Conservation (phyloP, 2,797 vertebrate species). For the Coendou prehensilis region DNA sequence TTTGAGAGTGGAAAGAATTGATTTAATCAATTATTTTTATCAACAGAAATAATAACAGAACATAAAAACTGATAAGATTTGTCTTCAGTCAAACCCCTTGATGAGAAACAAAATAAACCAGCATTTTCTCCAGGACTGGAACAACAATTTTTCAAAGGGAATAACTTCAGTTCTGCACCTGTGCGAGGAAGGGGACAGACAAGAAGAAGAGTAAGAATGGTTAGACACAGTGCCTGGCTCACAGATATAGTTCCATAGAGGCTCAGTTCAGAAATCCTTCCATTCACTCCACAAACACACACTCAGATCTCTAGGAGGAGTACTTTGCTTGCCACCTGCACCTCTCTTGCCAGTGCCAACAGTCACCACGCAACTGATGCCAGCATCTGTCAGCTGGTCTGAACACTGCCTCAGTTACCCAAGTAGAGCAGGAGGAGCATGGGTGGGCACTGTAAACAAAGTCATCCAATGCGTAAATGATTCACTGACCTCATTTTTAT, state of each 20-base stretch:
- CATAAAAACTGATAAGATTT: conserved; percentile 21
- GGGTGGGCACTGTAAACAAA: background rate
- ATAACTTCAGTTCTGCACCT: background rate
- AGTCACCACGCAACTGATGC: background rate
- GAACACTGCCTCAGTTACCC: background rate
- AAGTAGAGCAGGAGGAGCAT: background rate
- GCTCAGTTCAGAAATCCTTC: background rate
- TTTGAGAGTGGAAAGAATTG: background rate
- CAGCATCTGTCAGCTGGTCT: background rate
- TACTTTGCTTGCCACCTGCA: background rate
- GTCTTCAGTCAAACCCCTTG: background rate
- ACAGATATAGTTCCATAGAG: background rate
- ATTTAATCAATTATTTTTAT: background rate
- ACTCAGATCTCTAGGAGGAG: background rate
- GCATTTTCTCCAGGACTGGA: background rate
- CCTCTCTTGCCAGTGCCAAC: conserved; percentile 18
- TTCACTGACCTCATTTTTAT: conserved; percentile 37
- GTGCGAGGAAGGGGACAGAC: background rate
- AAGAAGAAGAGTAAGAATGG: background rate
- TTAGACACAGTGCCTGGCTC: background rate
- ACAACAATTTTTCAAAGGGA: background rate
- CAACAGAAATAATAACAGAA: conserved; percentile 21
- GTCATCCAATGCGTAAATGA: background rate
- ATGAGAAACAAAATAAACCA: conserved; percentile 37
- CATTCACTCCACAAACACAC: background rate